Evolutionary conservation across 1,140 invertebrate genomes (phyloP).

Genomic region (Pristionchus pacificus): DNA sequence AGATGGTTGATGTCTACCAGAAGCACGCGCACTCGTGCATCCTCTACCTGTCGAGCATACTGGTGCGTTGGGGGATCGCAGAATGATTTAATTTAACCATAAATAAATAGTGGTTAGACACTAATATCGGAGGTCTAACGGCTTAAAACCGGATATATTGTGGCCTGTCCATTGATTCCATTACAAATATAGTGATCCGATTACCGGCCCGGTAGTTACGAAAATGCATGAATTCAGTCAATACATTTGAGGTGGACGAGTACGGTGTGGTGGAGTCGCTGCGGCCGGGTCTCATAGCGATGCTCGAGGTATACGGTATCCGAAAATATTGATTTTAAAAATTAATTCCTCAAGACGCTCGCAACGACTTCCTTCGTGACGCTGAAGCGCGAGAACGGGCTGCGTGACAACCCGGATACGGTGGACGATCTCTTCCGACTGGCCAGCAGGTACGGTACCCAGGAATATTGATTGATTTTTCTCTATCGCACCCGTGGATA

Average conservation of each 20-base stretch:
- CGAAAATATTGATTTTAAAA: neutral
- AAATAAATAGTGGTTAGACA: too few species aligned
- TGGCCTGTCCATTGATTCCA: too few species aligned
- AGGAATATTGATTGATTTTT: too few species aligned
- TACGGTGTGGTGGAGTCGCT: constrained; percentile 73
- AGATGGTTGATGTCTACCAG: constrained; percentile 80
- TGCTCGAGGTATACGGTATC: constrained; percentile 66
- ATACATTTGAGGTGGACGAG: constrained; percentile 75
- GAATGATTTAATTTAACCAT: too few species aligned
- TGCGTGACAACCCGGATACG: constrained; percentile 88
- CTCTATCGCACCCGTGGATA: too few species aligned
- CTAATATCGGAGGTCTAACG: too few species aligned
- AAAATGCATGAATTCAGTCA: too few species aligned
- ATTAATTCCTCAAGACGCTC: constrained; percentile 5
- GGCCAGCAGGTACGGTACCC: constrained; percentile 66
- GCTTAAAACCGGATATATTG: too few species aligned
- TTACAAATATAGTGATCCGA: too few species aligned
- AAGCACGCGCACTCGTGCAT: constrained; percentile 84
- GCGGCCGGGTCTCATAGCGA: constrained; percentile 72
- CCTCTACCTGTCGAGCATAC: constrained; percentile 85
- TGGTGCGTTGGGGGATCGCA: constrained; percentile 63
- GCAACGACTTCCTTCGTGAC: neutral
- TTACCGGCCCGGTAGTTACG: too few species aligned
- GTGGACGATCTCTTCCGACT: constrained; percentile 93
- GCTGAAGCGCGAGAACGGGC: constrained; percentile 62